A percentile compares a stretch with the other conserved stretches of the same genome.
phyloP scores from a whole-genome alignment of 2,888 invertebrate species.

The Pseudococcus jackbeardsleyi region DNA sequence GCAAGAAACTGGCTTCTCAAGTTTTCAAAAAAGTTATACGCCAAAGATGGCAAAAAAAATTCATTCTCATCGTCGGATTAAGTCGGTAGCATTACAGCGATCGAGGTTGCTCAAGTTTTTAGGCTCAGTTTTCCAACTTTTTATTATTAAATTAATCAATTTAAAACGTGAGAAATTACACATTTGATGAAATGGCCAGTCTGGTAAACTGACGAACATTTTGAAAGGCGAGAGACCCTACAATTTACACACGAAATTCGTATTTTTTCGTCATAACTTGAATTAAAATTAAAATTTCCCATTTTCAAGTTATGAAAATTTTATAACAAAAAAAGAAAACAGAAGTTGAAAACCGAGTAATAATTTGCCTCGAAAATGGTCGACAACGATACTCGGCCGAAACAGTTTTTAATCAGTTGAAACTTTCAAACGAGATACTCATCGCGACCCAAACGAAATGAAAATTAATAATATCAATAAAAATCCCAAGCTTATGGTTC shows the following conservation, averaged over 20 bases:
- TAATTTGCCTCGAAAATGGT: background rate
- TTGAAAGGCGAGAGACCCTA: background rate
- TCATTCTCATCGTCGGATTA: background rate
- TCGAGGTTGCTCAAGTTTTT: background rate
- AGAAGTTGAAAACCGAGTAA: background rate
- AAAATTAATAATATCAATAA: conserved; percentile 38
- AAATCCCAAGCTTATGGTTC: background rate
- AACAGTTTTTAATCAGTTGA: conserved; percentile 5
- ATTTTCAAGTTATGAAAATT: background rate
- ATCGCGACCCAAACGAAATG: background rate
- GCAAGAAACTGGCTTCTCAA: conserved; percentile 10
- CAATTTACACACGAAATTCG: too few species aligned
- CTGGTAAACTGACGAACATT: too few species aligned
- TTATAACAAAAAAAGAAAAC: background rate
- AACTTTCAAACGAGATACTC: background rate
- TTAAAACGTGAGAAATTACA: background rate
- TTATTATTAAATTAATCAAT: background rate
- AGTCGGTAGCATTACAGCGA: background rate
- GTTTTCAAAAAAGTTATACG: conserved; percentile 11
- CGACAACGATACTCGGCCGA: background rate
- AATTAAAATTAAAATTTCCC: background rate
- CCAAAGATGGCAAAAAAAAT: background rate
- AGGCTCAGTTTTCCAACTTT: background rate
- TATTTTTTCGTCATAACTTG: background rate
- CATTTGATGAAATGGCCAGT: background rate